These are phyloP conservation scores for Athene noctua DNA, from an alignment of 2,113 vertebrate genomes.

Conservation along the genomic window DNA sequence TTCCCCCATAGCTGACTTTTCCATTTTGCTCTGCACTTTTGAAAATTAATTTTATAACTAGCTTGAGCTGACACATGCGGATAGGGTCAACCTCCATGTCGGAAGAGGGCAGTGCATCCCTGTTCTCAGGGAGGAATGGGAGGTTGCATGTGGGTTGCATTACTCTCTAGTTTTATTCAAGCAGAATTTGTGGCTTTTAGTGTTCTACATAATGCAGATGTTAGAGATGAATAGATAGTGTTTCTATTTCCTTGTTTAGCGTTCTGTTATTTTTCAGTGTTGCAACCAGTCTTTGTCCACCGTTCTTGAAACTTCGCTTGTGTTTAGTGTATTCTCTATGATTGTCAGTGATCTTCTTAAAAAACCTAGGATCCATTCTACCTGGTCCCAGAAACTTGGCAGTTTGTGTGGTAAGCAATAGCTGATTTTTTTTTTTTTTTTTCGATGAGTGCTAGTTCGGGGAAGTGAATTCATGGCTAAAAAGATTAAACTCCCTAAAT, in stretches of 20 bases:
- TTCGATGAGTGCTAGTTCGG: background rate
- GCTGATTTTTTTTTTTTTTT: background rate
- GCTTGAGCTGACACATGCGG: background rate
- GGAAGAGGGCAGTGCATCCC: background rate
- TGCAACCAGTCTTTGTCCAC: background rate
- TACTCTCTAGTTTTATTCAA: background rate
- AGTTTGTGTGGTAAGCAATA: background rate
- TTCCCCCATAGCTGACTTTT: background rate
- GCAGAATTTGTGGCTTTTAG: background rate
- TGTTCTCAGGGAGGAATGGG: fast-evolving
- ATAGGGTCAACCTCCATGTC: fast-evolving
- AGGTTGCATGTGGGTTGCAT: background rate
- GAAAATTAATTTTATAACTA: background rate
- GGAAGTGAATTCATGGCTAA: slow-evolving; percentile 59
- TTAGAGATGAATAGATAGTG: slow-evolving; percentile 14
- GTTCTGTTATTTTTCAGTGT: background rate
- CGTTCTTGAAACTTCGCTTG: background rate
- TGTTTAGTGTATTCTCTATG: background rate
- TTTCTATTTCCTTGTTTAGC: slow-evolving; percentile 30
- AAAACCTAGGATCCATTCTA: slow-evolving; percentile 32
- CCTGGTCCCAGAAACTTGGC: slow-evolving; percentile 48
- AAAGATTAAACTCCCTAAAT: slow-evolving; percentile 63
- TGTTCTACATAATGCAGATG: background rate
- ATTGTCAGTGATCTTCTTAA: slow-evolving; percentile 31
- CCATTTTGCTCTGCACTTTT: background rate